phyloP scores from a whole-genome alignment of 2,888 invertebrate genomes.

The Pimpla rufipes region DNA sequence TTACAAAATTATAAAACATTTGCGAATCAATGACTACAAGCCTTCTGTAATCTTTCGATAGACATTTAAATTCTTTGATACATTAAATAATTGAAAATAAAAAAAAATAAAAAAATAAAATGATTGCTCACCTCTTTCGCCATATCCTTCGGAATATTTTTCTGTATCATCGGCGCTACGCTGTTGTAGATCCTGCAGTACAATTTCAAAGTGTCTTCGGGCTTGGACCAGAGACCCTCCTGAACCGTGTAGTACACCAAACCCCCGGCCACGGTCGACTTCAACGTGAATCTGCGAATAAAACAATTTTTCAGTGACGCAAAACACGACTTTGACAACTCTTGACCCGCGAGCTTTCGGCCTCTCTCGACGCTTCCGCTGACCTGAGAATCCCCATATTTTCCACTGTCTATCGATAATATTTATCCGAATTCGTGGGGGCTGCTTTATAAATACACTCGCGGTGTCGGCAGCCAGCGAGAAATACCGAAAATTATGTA shows the following conservation, averaged over 20 bases:
- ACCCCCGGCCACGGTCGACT: slow-evolving; percentile 82
- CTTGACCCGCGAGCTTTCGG: slow-evolving; percentile 55
- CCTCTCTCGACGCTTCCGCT: slow-evolving; percentile 66
- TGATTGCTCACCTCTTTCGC: slow-evolving; percentile 75
- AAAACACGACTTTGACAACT: background rate
- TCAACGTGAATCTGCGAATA: slow-evolving; percentile 80
- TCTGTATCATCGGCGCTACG: slow-evolving; percentile 77
- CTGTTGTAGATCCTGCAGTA: slow-evolving; percentile 81
- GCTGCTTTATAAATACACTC: background rate
- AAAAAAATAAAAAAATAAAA: slow-evolving; percentile 11
- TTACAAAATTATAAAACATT: too few species aligned
- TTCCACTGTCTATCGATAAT: slow-evolving; percentile 16
- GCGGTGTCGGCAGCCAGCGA: slow-evolving; percentile 19
- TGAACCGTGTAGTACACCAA: slow-evolving; percentile 81
- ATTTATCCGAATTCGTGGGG: slow-evolving; percentile 1
- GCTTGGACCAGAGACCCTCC: slow-evolving; percentile 83
- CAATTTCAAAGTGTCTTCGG: slow-evolving; percentile 81
- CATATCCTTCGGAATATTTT: slow-evolving; percentile 78
- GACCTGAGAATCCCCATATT: slow-evolving; percentile 79
- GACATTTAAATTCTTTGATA: too few species aligned
- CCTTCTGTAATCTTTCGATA: too few species aligned
- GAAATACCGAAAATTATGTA: slow-evolving; percentile 56
- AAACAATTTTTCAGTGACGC: slow-evolving; percentile 47
- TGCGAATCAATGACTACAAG: too few species aligned
- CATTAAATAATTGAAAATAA: too few species aligned